A percentile compares a stretch with the other conserved stretches of the same genome.
phyloP scores from a whole-genome alignment of 1,140 invertebrate species.

The Bombus breviceps region DNA sequence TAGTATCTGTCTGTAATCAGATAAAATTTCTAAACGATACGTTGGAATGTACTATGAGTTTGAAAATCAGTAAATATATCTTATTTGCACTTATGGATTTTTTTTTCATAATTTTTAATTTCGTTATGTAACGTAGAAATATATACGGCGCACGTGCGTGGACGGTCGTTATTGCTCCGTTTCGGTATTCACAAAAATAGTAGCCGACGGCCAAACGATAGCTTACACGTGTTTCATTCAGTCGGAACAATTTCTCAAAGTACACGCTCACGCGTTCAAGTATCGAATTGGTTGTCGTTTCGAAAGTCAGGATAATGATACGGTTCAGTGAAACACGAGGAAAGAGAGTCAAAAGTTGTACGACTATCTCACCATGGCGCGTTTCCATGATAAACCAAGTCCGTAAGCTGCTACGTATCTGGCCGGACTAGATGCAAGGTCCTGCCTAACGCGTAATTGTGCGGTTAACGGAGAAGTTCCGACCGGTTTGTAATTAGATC shows the following conservation, averaged over 20 bases:
- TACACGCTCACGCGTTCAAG: neutral
- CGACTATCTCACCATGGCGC: neutral
- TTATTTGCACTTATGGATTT: neutral
- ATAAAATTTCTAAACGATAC: too few relatives aligned
- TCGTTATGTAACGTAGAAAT: neutral
- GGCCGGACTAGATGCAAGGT: conserved; percentile 33
- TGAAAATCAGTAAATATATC: neutral
- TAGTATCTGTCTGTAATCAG: neutral
- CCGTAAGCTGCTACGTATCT: neutral
- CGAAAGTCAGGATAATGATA: conserved; percentile 6
- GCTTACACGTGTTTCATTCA: neutral
- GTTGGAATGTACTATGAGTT: too few relatives aligned
- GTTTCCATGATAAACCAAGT: conserved; percentile 28
- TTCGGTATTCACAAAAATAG: neutral
- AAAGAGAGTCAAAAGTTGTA: neutral
- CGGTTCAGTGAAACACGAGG: neutral
- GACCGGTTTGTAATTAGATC: conserved; percentile 58
- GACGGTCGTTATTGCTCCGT: too few relatives aligned
- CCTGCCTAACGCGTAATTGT: conserved; percentile 52
- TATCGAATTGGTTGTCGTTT: conserved; percentile 2
- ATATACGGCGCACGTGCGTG: neutral
- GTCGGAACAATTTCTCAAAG: conserved; percentile 5
- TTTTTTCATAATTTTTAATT: neutral
- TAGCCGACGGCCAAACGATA: neutral
- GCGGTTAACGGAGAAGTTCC: conserved; percentile 42